Conservation (phyloP, 1,140 invertebrate genomes). For the Hylaeus anthracinus region DNA sequence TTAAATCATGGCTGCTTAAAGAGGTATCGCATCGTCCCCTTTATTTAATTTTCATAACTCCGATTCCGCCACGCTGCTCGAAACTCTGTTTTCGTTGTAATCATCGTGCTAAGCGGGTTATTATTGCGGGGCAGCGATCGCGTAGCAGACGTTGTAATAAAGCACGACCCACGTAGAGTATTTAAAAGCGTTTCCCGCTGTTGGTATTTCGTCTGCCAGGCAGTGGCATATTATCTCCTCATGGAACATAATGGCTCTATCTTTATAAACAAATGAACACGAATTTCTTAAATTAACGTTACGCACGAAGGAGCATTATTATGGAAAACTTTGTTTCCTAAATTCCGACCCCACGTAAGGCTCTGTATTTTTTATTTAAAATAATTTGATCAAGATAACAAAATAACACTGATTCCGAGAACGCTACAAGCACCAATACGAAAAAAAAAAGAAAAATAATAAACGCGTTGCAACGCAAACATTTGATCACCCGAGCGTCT, state of each 20-base stretch:
- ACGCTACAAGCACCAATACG: not conserved
- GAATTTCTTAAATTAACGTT: too few relatives aligned
- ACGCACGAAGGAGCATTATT: too few relatives aligned
- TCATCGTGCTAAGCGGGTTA: constrained; percentile 36
- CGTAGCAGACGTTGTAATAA: constrained; percentile 16
- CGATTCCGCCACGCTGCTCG: constrained; percentile 29
- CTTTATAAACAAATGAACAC: too few relatives aligned
- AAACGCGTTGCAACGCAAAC: not conserved
- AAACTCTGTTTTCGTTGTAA: constrained; percentile 19
- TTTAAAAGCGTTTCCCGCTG: not conserved
- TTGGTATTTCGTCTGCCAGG: not conserved
- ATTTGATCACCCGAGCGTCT: too few relatives aligned
- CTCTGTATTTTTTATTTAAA: too few relatives aligned
- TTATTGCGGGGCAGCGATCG: constrained; percentile 34
- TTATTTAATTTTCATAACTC: constrained; percentile 53
- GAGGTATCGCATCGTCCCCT: constrained; percentile 19
- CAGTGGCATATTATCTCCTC: too few relatives aligned
- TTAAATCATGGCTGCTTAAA: constrained; percentile 59
- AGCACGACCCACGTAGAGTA: not conserved
- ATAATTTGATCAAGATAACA: too few relatives aligned
- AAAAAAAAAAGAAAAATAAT: not conserved
- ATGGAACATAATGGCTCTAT: too few relatives aligned
- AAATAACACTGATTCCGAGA: not conserved
- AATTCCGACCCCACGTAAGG: too few relatives aligned
- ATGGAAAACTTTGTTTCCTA: too few relatives aligned